phyloP scores from a whole-genome alignment of 1,140 invertebrate species.

The Eumaeus atala region DNA sequence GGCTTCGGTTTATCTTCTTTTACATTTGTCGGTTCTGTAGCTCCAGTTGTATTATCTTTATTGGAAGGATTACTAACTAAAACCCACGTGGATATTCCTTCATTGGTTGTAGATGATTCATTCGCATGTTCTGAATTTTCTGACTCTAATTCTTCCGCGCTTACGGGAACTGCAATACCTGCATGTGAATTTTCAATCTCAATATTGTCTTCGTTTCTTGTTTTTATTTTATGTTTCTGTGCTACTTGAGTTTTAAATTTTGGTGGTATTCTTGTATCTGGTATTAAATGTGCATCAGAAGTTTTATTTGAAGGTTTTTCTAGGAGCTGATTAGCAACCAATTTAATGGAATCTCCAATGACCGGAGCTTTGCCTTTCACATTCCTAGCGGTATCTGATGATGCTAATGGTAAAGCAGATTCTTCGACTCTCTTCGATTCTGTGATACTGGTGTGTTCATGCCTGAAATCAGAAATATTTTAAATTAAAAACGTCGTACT shows the following conservation, averaged over 20 bases:
- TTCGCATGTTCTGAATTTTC: slow-evolving; percentile 59
- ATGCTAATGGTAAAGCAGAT: neutral
- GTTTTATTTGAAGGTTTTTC: slow-evolving; percentile 54
- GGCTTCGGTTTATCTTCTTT: slow-evolving; percentile 62
- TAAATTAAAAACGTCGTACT: neutral
- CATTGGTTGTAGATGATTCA: slow-evolving; percentile 76
- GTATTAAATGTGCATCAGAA: slow-evolving; percentile 50
- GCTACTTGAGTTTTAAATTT: slow-evolving; percentile 74
- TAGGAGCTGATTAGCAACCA: slow-evolving; percentile 73
- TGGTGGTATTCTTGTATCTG: slow-evolving; percentile 77
- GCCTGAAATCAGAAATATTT: slow-evolving; percentile 5
- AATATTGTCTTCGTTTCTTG: slow-evolving; percentile 53
- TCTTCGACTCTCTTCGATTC: slow-evolving; percentile 22
- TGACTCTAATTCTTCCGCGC: slow-evolving; percentile 70
- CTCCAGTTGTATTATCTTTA: slow-evolving; percentile 36
- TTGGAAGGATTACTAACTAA: slow-evolving; percentile 75
- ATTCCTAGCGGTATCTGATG: slow-evolving; percentile 38
- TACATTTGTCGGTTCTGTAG: slow-evolving; percentile 57
- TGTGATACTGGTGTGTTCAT: slow-evolving; percentile 16
- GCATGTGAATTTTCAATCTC: slow-evolving; percentile 71
- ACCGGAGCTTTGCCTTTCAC: slow-evolving; percentile 55
- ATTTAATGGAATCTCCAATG: slow-evolving; percentile 74
- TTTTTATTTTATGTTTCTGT: slow-evolving; percentile 64
- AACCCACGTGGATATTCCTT: slow-evolving; percentile 84
- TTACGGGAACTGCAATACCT: slow-evolving; percentile 76